These are phyloP conservation scores for Trichogramma evanescens DNA, from an alignment of 2,888 invertebrate species.

Conservation along the genomic window DNA sequence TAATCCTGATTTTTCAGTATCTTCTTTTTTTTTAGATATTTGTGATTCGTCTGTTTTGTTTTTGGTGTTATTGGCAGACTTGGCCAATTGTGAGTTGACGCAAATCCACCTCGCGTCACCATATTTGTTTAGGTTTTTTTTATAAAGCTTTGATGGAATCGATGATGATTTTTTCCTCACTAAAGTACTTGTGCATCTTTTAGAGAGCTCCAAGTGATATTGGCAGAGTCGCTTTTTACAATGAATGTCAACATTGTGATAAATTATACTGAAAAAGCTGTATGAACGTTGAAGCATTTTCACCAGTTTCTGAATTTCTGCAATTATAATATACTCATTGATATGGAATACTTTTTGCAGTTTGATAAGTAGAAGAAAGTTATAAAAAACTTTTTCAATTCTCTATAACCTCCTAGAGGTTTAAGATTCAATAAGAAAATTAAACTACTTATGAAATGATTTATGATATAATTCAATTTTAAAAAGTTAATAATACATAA, in stretches of 20 bases:
- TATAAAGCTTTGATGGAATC: constrained; percentile 27
- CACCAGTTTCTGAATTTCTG: constrained; percentile 8
- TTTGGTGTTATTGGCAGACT: constrained; percentile 24
- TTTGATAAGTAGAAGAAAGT: too few species aligned
- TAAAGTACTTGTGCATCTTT: constrained; percentile 34
- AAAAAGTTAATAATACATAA: too few species aligned
- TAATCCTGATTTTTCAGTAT: constrained; percentile 15
- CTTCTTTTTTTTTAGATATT: constrained; percentile 15
- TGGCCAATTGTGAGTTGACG: constrained; percentile 23
- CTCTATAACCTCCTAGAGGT: too few species aligned
- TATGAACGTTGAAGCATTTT: constrained; percentile 40
- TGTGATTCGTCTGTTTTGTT: constrained; percentile 18
- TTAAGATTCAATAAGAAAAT: too few species aligned
- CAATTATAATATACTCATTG: constrained; percentile 8
- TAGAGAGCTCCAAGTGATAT: constrained; percentile 33
- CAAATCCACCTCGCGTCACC: constrained; percentile 23
- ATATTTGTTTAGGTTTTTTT: constrained; percentile 21
- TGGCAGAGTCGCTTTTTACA: constrained; percentile 33
- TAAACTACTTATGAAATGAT: too few species aligned
- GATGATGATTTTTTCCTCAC: constrained; percentile 32
- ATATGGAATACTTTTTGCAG: too few species aligned
- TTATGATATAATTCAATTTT: too few species aligned
- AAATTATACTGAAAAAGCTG: constrained; percentile 34
- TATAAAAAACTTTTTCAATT: too few species aligned
- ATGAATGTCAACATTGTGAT: constrained; percentile 30